Conservation (phyloP, 2,113 vertebrate genomes). For the Hyla sarda region DNA sequence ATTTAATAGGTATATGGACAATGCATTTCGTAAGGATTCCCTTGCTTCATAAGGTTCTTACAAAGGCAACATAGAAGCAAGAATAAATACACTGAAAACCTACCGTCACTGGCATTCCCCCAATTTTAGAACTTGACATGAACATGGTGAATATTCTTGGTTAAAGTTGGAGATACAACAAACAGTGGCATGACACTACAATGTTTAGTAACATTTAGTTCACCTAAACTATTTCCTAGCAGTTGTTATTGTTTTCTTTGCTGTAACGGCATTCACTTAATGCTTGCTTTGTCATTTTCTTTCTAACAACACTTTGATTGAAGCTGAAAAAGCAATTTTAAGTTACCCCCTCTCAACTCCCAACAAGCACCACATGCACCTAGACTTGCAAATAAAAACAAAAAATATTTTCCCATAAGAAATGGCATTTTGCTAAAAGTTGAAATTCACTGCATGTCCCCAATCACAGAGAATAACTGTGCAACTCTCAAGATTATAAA, state of each 20-base stretch:
- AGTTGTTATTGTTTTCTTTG: background rate
- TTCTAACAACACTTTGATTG: background rate
- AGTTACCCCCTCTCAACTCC: background rate
- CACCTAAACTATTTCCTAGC: background rate
- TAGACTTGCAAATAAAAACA: conserved; percentile 31
- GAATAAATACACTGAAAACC: too few relatives aligned
- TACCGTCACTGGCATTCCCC: too few relatives aligned
- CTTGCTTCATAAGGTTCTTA: too few relatives aligned
- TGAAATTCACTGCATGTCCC: conserved; percentile 17
- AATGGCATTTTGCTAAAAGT: conserved; percentile 14
- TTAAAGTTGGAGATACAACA: too few relatives aligned
- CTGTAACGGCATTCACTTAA: background rate
- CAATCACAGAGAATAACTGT: background rate
- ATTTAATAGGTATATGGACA: too few relatives aligned
- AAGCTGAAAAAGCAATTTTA: conserved; percentile 5
- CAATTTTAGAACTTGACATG: too few relatives aligned
- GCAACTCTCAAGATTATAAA: conserved; percentile 23
- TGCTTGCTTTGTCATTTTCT: conserved; percentile 6
- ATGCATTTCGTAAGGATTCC: too few relatives aligned
- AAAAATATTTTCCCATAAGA: conserved; percentile 29
- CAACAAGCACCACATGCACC: conserved; percentile 8
- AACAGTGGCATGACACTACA: background rate
- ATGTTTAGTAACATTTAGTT: background rate
- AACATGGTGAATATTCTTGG: too few relatives aligned
- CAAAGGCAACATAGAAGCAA: too few relatives aligned